These are phyloP conservation scores for Dasyprocta punctata DNA, from an alignment of 2,113 vertebrate species.

Conservation along the genomic window DNA sequence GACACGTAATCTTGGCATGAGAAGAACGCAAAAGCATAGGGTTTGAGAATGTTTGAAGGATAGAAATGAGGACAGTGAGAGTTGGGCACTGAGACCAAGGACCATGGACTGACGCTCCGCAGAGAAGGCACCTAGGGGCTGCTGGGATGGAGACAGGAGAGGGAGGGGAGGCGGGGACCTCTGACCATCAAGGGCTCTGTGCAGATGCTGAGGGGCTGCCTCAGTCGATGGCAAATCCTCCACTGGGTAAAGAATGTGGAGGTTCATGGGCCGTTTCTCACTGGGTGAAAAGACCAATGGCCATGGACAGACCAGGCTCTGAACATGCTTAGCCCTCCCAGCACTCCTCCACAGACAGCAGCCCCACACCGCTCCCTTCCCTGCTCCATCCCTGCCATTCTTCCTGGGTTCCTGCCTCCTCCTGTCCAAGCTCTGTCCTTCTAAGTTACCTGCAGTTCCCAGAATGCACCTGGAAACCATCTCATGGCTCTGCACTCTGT, in stretches of 20 bases:
- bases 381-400: not conserved
- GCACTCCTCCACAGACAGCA: not conserved
- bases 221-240: not conserved
- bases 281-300: not conserved
- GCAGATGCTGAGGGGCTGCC: not conserved
- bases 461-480: not conserved
- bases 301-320: too few species aligned
- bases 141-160: not conserved
- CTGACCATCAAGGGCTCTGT: not conserved
- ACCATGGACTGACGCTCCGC: not conserved
- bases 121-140: too few species aligned
- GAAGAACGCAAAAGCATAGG: too few species aligned
- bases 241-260: not conserved
- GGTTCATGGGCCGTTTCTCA: not conserved
- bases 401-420: not conserved
- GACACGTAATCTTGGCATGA: not conserved
- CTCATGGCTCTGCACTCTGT: too few species aligned
- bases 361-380: not conserved
- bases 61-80: not conserved
- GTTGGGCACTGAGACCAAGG: not conserved
- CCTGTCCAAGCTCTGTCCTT: not conserved
- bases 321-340: not conserved
- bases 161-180: not conserved
- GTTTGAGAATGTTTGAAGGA: not conserved
- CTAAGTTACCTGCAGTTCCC: not conserved